Conservation (phyloP, 2,888 invertebrate genomes). For the Blastobasis adustella region DNA sequence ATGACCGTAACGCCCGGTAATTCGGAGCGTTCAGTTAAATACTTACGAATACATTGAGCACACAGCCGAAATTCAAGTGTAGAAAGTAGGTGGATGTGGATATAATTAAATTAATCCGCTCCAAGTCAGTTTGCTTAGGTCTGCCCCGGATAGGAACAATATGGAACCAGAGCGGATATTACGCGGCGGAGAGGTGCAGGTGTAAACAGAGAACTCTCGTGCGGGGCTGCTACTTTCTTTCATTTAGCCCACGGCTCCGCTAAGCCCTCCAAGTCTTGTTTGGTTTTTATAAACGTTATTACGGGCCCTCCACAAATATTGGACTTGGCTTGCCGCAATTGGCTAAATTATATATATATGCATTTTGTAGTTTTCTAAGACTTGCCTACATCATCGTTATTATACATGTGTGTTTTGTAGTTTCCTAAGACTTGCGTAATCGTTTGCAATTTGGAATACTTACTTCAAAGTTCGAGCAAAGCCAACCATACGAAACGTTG, state of each 20-base stretch:
- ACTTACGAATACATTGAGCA: constrained; percentile 4
- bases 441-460: no score
- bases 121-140: constrained; percentile 59
- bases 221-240: constrained; percentile 46
- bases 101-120: constrained; percentile 54
- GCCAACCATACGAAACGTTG: no score
- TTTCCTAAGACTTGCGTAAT: no score
- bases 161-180: constrained; percentile 68
- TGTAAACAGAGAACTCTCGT: constrained; percentile 49
- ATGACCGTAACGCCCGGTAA: no score
- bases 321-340: no score
- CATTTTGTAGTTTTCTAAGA: no score
- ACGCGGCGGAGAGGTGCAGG: constrained; percentile 58
- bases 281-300: constrained; percentile 9
- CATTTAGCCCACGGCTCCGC: constrained; percentile 30
- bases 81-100: constrained; percentile 4
- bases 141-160: constrained; percentile 51
- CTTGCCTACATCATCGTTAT: no score
- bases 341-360: no score
- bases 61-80: constrained; percentile 3
- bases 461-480: no score
- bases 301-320: neutral
- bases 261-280: neutral
- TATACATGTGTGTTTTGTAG: no score
- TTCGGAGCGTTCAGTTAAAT: neutral